Evolutionary conservation across 2,113 vertebrate species (phyloP).

Genomic region (Solea senegalensis): DNA sequence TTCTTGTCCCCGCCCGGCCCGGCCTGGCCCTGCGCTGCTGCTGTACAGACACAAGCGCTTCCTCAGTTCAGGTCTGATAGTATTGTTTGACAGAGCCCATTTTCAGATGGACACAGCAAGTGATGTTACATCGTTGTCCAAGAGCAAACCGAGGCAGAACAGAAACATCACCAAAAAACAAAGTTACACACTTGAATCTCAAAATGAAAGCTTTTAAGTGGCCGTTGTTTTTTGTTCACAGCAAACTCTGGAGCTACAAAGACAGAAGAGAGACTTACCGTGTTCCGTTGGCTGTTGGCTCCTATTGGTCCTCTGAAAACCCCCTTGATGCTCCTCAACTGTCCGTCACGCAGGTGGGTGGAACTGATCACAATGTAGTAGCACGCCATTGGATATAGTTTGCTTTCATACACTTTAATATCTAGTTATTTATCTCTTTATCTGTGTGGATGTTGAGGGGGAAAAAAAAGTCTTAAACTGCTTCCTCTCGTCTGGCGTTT

Average conservation of each 20-base stretch:
- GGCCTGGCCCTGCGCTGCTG: no score
- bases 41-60: no score
- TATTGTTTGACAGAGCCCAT: no score
- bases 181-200: background rate
- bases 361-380: slow-evolving; percentile 99
- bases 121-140: no score
- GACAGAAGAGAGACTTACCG: slow-evolving; percentile 81
- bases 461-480: slow-evolving; percentile 10
- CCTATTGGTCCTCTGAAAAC: slow-evolving; percentile 96
- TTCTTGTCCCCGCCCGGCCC: no score
- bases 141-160: no score
- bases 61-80: no score
- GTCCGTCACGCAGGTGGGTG: slow-evolving; percentile 95
- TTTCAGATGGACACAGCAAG: no score
- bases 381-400: slow-evolving; percentile 90
- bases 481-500: background rate
- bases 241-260: background rate
- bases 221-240: rapidly evolving
- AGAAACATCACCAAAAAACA: no score
- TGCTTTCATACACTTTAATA: slow-evolving; percentile 48
- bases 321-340: slow-evolving; percentile 98
- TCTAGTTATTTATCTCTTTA: slow-evolving; percentile 4
- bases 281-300: slow-evolving; percentile 86
- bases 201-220: background rate
- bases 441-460: slow-evolving; percentile 1